phyloP scores from a whole-genome alignment of 2,113 vertebrate species.

The Lepidothrix coronata region DNA sequence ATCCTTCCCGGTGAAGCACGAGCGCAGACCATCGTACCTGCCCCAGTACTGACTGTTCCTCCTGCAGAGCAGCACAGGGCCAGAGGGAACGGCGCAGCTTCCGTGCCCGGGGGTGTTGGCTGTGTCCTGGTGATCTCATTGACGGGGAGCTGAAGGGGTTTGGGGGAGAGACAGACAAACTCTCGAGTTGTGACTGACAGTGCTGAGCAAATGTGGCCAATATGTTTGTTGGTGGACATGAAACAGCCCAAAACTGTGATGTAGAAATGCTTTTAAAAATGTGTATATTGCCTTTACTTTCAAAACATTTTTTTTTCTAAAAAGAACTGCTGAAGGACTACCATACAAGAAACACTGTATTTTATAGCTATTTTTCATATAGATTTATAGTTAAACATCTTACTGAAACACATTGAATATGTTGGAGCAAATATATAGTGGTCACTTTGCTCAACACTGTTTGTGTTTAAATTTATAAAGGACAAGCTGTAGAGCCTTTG shows the following conservation, averaged over 20 bases:
- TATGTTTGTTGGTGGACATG: conserved; percentile 22
- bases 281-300: conserved; percentile 66
- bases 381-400: conserved; percentile 75
- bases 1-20: conserved; percentile 93
- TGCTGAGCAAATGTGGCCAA: conserved; percentile 63
- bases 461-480: conserved; percentile 49
- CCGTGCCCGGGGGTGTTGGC: not conserved
- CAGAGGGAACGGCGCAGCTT: not conserved
- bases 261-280: conserved; percentile 60
- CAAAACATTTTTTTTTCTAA: conserved; percentile 36
- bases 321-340: conserved; percentile 60
- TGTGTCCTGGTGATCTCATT: not conserved
- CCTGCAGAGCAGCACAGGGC: conserved; percentile 4
- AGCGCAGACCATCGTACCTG: conserved; percentile 92
- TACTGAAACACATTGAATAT: conserved; percentile 60
- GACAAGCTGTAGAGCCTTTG: conserved; percentile 29
- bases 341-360: conserved; percentile 72
- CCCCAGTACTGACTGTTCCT: conserved; percentile 86
- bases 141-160: not conserved
- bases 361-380: conserved; percentile 75
- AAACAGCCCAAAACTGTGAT: conserved; percentile 69
- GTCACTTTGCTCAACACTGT: conserved; percentile 74
- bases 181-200: not conserved
- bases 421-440: conserved; percentile 64
- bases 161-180: not conserved